phyloP scores from a whole-genome alignment of 2,113 vertebrate species.

The Hemichromis elongatus region DNA sequence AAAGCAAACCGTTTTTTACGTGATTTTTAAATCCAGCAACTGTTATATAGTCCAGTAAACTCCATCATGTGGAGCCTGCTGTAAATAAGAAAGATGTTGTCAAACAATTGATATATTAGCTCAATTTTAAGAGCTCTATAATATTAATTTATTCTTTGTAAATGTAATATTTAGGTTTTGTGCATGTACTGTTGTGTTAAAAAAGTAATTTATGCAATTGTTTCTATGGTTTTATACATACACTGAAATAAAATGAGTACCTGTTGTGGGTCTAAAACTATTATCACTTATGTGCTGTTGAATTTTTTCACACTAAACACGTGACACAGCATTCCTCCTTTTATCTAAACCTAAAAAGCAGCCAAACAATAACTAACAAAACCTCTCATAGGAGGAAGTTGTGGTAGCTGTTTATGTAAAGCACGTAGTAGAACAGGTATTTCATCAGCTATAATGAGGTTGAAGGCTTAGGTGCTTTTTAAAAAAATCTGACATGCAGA shows the following conservation, averaged over 20 bases:
- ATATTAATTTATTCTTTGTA: not conserved
- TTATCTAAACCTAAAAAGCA: not conserved
- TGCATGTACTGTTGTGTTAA: not conserved
- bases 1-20: not conserved
- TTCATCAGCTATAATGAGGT: not conserved
- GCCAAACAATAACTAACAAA: not conserved
- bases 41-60: not conserved
- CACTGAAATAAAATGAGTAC: not conserved
- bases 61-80: not conserved
- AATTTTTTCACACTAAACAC: not conserved
- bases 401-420: not conserved
- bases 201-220: not conserved
- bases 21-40: not conserved
- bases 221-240: not conserved
- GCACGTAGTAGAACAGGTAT: not conserved
- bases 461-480: not conserved
- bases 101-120: not conserved
- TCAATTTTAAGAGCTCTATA: conserved; percentile 8
- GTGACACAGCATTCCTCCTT: not conserved
- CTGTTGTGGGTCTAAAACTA: not conserved
- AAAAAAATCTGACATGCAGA: no score
- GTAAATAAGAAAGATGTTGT: not conserved
- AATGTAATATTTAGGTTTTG: not conserved
- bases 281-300: not conserved
- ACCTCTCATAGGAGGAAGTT: not conserved